These are phyloP conservation scores for Drosophila recens DNA, from an alignment of 2,888 invertebrate species.

Conservation along the genomic window DNA sequence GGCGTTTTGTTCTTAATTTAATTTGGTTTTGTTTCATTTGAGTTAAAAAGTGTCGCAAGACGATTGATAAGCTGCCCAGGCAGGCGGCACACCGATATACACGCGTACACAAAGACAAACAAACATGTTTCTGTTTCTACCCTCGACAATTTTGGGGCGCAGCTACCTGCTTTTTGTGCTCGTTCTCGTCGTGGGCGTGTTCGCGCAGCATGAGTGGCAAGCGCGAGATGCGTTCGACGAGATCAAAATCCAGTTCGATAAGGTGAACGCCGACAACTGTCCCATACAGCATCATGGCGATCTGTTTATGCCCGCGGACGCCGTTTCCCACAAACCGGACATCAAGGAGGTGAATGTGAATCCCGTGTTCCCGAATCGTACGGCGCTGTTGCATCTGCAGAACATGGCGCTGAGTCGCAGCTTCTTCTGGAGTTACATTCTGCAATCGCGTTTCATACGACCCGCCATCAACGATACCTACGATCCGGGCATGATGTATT, in stretches of 20 bases:
- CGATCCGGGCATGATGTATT: constrained; percentile 99
- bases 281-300: constrained; percentile 94
- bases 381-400: constrained; percentile 95
- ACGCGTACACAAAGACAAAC: constrained; percentile 15
- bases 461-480: constrained; percentile 96
- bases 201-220: constrained; percentile 97
- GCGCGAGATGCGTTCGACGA: constrained; percentile 95
- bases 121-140: constrained; percentile 69
- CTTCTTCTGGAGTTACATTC: constrained; percentile 97
- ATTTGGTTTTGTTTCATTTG: constrained; percentile 31
- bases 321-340: constrained; percentile 96
- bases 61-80: constrained; percentile 28
- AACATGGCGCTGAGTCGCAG: constrained; percentile 98
- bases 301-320: constrained; percentile 92
- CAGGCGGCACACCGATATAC: constrained; percentile 13
- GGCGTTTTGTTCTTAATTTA: constrained; percentile 29
- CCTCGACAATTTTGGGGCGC: constrained; percentile 82
- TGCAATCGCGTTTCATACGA: constrained; percentile 95
- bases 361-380: constrained; percentile 97
- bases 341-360: constrained; percentile 97
- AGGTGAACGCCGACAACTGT: constrained; percentile 95
- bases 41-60: constrained; percentile 20
- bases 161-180: constrained; percentile 83
- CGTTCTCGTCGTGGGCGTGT: constrained; percentile 87
- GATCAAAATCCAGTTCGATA: constrained; percentile 92